Percentiles rank a stretch among this genome's conserved stretches.
Evolutionary conservation across 2,113 vertebrate species (phyloP).

Genomic region (Hypocryptadius cinnamomeus): DNA sequence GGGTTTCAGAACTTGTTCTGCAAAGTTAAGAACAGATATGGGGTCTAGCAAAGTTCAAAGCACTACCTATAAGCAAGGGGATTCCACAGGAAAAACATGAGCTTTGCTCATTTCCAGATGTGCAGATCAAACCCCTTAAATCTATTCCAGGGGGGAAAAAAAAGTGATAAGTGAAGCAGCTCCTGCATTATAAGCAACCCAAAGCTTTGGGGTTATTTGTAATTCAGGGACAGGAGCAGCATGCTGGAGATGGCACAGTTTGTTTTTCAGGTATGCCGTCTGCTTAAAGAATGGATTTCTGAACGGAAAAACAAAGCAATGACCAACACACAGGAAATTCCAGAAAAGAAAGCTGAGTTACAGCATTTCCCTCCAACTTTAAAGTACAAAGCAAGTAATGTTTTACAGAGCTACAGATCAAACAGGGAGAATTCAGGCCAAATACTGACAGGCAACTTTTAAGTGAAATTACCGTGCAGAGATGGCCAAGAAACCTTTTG

Average conservation of each 20-base stretch:
- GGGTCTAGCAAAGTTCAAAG: not conserved
- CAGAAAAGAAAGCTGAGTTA: slow-evolving; percentile 20
- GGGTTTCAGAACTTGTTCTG: not conserved
- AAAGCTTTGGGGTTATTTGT: not conserved
- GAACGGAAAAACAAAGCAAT: slow-evolving; percentile 26
- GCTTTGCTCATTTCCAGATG: slow-evolving; percentile 24
- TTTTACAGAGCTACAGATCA: slow-evolving; percentile 51
- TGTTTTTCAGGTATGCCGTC: slow-evolving; percentile 39
- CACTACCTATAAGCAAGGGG: not conserved
- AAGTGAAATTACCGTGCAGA: not conserved
- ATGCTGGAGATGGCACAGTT: not conserved
- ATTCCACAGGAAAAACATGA: not conserved
- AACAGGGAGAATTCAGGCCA: slow-evolving; percentile 21
- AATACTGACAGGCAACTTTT: slow-evolving; percentile 15
- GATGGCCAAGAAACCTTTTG: slow-evolving; percentile 19
- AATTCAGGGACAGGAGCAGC: not conserved
- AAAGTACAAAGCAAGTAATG: slow-evolving; percentile 16
- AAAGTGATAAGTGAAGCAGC: not conserved
- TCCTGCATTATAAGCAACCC: not conserved
- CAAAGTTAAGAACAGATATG: not conserved
- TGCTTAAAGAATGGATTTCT: slow-evolving; percentile 3
- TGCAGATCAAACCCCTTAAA: not conserved
- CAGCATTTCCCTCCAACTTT: slow-evolving; percentile 14
- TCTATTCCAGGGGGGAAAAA: not conserved
- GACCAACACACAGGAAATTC: slow-evolving; percentile 55